Conservation (phyloP, 2,797 vertebrate genomes). For the Oreochromis grahami region DNA sequence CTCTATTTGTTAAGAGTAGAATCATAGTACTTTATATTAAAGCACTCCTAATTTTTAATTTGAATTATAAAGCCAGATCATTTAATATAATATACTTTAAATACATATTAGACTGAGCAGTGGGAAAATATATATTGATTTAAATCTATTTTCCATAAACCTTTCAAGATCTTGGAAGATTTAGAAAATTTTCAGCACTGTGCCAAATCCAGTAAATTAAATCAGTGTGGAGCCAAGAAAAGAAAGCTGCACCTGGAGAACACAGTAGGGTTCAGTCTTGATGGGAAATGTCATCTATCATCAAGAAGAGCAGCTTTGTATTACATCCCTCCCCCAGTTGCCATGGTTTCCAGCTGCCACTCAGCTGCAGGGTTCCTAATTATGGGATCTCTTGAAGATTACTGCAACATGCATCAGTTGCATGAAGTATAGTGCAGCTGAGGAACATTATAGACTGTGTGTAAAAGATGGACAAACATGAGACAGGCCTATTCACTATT, state of each 20-base stretch:
- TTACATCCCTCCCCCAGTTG: constrained; percentile 24
- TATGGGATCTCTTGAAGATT: constrained; percentile 12
- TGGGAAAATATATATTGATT: background rate
- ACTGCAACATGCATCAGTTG: background rate
- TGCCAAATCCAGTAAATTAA: background rate
- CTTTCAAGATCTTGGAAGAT: background rate
- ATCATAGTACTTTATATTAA: background rate
- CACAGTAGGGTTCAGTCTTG: constrained; percentile 13
- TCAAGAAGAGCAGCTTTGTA: constrained; percentile 21
- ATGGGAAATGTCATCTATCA: constrained; percentile 45
- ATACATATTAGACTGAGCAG: background rate
- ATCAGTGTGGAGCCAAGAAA: background rate
- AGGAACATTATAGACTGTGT: background rate
- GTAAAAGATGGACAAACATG: background rate
- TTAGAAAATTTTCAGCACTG: background rate
- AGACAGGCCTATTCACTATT: background rate
- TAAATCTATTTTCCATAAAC: background rate
- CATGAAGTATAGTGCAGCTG: background rate
- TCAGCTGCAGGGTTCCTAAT: constrained; percentile 59
- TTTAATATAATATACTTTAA: background rate
- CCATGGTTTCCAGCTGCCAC: constrained; percentile 63
- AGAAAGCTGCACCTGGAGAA: background rate
- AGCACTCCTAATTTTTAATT: background rate
- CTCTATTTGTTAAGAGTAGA: background rate
- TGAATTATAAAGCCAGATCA: background rate